Percentiles rank a stretch among this genome's conserved stretches.
Evolutionary conservation across 2,113 vertebrate genomes (phyloP).

Genomic region (Ammodramus savannarum): DNA sequence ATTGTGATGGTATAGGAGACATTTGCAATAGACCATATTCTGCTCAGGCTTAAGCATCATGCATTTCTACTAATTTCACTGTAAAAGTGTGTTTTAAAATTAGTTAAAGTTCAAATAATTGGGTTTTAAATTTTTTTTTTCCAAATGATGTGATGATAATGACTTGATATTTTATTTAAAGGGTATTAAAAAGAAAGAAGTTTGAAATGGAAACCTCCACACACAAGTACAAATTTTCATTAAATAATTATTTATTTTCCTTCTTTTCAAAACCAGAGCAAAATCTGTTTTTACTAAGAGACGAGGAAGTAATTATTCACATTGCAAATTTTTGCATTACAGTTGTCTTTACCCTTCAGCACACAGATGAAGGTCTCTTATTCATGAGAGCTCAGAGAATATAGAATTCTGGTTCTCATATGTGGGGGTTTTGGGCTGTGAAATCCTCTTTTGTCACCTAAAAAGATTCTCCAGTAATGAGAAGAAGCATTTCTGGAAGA

Average conservation of each 20-base stretch:
- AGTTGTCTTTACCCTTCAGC: background rate
- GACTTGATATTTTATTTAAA: slow-evolving; percentile 31
- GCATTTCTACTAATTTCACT: background rate
- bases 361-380: background rate
- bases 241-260: background rate
- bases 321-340: background rate
- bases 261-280: background rate
- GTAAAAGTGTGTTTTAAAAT: background rate
- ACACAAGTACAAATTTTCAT: background rate
- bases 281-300: background rate
- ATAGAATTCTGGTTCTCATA: background rate
- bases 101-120: background rate
- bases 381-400: background rate
- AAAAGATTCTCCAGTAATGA: background rate
- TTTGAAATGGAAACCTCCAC: background rate
- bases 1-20: background rate
- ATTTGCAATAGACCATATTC: background rate
- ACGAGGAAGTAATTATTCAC: background rate
- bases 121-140: background rate
- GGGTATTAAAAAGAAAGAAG: background rate
- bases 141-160: background rate
- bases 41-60: background rate
- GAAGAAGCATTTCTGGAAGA: background rate
- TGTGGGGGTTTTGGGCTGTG: background rate
- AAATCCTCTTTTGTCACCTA: background rate